phyloP scores from a whole-genome alignment of 2,797 vertebrate species.

The Eulemur coronatus region DNA sequence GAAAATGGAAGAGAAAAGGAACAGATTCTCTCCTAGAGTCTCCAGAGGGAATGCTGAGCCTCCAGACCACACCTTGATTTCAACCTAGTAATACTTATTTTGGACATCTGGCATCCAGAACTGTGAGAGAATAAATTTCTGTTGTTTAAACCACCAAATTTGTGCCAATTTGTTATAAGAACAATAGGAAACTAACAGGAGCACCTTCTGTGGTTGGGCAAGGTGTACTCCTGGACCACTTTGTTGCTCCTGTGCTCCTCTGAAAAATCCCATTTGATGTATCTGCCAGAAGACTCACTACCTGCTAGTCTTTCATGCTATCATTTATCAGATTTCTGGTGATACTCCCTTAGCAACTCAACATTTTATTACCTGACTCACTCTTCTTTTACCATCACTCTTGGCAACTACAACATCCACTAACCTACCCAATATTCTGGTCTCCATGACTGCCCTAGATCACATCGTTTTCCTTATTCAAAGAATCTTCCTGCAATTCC shows the following conservation, averaged over 20 bases:
- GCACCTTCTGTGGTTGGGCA: fast-evolving
- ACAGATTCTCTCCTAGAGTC: neutral
- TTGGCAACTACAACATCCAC: neutral
- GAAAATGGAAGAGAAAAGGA: neutral
- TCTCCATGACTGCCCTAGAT: neutral
- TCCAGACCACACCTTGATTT: neutral
- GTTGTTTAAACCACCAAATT: neutral
- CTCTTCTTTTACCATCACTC: neutral
- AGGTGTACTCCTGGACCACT: neutral
- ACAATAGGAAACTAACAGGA: neutral
- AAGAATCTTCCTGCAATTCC: neutral
- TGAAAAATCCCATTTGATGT: neutral
- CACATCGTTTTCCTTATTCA: neutral
- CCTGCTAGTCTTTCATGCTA: neutral
- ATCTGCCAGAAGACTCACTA: neutral
- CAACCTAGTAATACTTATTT: neutral
- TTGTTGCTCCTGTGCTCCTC: neutral
- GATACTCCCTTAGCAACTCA: neutral
- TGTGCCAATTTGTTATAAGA: neutral
- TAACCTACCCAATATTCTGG: neutral
- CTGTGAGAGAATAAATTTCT: neutral
- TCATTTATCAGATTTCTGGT: neutral
- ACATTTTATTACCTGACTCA: neutral
- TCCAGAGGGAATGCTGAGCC: too few species aligned
- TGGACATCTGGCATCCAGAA: neutral